Conservation (phyloP, 92 coral and sea anemone species). For the Phymanthus crucifer region DNA sequence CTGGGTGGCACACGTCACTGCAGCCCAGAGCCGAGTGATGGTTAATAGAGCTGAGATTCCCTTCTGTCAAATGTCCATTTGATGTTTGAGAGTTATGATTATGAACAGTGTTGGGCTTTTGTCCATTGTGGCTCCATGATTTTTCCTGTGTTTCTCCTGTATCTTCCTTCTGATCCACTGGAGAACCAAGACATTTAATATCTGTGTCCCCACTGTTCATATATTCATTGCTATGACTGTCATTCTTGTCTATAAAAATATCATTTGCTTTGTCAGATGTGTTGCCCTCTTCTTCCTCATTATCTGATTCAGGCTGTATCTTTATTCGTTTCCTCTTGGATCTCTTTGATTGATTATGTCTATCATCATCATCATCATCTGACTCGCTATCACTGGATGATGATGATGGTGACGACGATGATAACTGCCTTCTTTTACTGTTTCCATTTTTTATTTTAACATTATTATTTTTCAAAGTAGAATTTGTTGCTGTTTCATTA, state of each 20-base stretch:
- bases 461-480: neutral
- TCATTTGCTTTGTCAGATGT: neutral
- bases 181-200: neutral
- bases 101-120: slow-evolving; percentile 13
- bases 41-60: neutral
- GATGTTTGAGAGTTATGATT: slow-evolving; percentile 14
- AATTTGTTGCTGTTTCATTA: neutral
- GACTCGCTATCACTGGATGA: slow-evolving; percentile 28
- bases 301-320: slow-evolving; percentile 12
- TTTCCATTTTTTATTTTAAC: neutral
- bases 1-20: neutral
- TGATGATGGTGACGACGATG: slow-evolving; percentile 20
- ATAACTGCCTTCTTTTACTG: slow-evolving; percentile 1
- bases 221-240: neutral
- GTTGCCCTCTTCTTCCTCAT: neutral
- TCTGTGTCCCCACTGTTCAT: neutral
- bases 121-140: slow-evolving; percentile 24
- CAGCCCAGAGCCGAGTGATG: neutral
- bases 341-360: neutral
- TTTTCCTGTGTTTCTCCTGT: slow-evolving; percentile 6
- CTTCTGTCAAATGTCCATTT: neutral
- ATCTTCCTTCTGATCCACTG: neutral
- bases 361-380: slow-evolving; percentile 10
- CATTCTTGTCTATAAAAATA: neutral
- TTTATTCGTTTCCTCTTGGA: slow-evolving; percentile 4